Evolutionary conservation across 2,113 vertebrate species (phyloP).

Genomic region (Myotis yumanensis): DNA sequence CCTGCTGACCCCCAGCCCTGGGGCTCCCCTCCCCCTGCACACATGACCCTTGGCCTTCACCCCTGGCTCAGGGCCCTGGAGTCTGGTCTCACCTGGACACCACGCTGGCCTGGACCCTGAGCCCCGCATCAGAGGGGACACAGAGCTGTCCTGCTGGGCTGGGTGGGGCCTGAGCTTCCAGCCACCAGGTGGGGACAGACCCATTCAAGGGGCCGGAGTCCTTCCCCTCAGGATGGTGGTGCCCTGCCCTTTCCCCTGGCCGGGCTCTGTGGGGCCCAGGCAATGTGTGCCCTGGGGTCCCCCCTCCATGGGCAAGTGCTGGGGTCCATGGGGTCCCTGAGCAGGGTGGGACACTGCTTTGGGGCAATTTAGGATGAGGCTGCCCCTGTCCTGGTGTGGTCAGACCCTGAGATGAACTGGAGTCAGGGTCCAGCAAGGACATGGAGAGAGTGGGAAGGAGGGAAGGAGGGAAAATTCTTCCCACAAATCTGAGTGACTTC

Average conservation of each 20-base stretch:
- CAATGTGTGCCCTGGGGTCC: rapidly evolving
- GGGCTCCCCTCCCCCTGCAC: too few relatives aligned
- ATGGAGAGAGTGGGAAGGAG: neutral
- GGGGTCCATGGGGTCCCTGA: neutral
- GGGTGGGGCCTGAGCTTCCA: too few relatives aligned
- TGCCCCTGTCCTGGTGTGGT: neutral
- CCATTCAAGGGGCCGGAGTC: neutral
- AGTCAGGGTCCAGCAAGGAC: neutral
- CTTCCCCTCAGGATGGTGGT: too few relatives aligned
- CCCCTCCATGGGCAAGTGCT: too few relatives aligned
- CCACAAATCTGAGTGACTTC: neutral
- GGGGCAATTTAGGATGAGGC: neutral
- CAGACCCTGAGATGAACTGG: neutral
- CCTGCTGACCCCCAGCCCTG: neutral
- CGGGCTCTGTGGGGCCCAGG: too few relatives aligned
- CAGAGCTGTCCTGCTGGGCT: neutral
- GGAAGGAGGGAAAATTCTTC: neutral
- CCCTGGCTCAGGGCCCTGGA: neutral
- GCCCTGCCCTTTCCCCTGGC: rapidly evolving
- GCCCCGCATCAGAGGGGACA: rapidly evolving
- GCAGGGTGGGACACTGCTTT: rapidly evolving
- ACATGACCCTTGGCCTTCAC: neutral
- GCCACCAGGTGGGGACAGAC: neutral
- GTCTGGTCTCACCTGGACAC: too few relatives aligned
- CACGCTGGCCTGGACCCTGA: neutral